Conservation (phyloP, 1,140 invertebrate genomes). For the Rhyzopertha dominica region DNA sequence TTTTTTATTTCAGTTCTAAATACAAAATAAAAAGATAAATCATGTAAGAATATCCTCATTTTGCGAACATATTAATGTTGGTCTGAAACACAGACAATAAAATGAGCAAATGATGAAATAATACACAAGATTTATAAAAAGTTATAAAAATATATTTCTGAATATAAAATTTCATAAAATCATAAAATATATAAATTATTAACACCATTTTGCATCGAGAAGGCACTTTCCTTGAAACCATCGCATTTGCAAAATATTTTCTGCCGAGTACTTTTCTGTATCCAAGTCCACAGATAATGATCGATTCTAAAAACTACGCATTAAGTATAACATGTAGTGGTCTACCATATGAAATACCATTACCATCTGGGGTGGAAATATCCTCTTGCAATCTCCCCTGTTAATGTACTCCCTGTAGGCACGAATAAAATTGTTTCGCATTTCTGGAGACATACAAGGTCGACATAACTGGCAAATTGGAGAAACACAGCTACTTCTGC, state of each 20-base stretch:
- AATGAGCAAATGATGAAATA: too few species aligned
- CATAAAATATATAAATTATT: conserved; percentile 18
- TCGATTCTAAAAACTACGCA: conserved; percentile 14
- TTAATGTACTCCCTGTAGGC: conserved; percentile 77
- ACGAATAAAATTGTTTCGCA: conserved; percentile 54
- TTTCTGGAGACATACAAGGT: conserved; percentile 64
- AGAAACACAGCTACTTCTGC: conserved; percentile 59
- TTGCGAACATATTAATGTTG: too few species aligned
- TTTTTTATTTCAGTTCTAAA: too few species aligned
- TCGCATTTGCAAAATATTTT: conserved; percentile 63
- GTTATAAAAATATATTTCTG: background rate
- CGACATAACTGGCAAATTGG: conserved; percentile 73
- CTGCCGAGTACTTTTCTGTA: conserved; percentile 52
- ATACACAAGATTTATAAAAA: too few species aligned
- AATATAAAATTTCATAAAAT: conserved; percentile 3
- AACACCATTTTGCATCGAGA: conserved; percentile 67
- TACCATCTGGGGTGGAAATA: conserved; percentile 76
- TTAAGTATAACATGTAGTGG: background rate
- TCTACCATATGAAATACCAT: conserved; percentile 28
- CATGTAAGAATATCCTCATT: too few species aligned
- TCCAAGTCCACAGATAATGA: conserved; percentile 32
- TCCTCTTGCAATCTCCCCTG: conserved; percentile 69
- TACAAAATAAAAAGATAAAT: too few species aligned
- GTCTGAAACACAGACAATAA: too few species aligned
- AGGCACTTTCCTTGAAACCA: conserved; percentile 85